A percentile compares a stretch with the other conserved stretches of the same genome.
These are phyloP conservation scores for Mirounga angustirostris DNA, from an alignment of 2,113 vertebrate genomes.

Conservation along the genomic window DNA sequence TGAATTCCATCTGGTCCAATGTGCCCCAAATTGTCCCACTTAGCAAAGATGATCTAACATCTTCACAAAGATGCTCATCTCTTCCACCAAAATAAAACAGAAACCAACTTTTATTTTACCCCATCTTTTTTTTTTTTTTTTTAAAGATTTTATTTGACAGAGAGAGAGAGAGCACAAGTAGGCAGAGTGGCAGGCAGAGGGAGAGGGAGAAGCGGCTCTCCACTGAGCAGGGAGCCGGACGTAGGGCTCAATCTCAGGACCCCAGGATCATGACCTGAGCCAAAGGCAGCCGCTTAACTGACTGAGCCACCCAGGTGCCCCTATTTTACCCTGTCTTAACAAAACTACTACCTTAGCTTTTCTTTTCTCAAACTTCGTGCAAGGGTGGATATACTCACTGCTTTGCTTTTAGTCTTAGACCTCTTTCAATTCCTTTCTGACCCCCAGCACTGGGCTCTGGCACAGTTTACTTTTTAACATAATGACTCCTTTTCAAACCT, in stretches of 20 bases:
- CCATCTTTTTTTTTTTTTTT: no score
- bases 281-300: no score
- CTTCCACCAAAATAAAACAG: background rate
- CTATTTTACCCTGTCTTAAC: background rate
- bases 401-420: background rate
- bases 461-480: background rate
- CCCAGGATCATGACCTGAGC: no score
- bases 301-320: no score
- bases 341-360: background rate
- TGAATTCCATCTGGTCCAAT: background rate
- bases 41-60: background rate
- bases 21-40: background rate
- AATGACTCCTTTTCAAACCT: background rate
- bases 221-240: no score
- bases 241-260: no score
- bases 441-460: background rate
- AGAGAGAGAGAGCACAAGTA: no score
- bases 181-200: no score
- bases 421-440: background rate
- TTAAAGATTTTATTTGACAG: no score
- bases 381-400: background rate
- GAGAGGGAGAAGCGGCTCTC: no score
- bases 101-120: background rate
- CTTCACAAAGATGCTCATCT: background rate
- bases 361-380: background rate